Evolutionary conservation across 2,113 vertebrate species (phyloP), one percentile per base, ranked within the genome.

Genomic region (Lophotis ruficrista): DNA sequence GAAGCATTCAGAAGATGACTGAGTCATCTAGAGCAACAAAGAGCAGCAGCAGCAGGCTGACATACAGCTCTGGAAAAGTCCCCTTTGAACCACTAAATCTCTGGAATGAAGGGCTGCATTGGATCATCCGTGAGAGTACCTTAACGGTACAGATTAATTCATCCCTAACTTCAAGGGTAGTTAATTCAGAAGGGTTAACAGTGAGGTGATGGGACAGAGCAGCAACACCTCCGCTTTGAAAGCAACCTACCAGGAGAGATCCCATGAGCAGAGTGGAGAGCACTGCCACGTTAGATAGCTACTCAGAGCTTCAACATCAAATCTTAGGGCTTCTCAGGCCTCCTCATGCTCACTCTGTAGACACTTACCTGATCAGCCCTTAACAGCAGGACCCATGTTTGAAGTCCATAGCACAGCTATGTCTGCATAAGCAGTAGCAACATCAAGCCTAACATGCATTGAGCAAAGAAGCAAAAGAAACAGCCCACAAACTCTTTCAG

Each of bases 391-490:
- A 51, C 31, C 19, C 69, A 72, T 18, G 51, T 81, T 66, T 56
- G 50, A 87, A 88, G 71, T 24, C 50, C 30, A 38, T 1, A 2
- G 24, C 43, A 35, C 51, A 83, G 30, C 35, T 85, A 62, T 0
- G 1, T 41, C 88, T 85, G 54, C n/a, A 82, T 11, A 50, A 90
- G 41, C 66, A 79, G 76, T 22, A 94, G 78, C 61, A 87, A 70
- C 43, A 86, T 65, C 66, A 87, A 37, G 35, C 76, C 47, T 47
- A 81, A 70, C 10, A 72, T 3, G 38, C 15, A 72, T 2, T 28
- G 45, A 61, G 56, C 73, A 94, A 93, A 90, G 62, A 38, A 93
- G 87, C 33, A 85, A 83, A 91, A 82, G 57, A 91, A 94, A 81
- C 51, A 85, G 68, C 57, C 73, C 66, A 83, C 66, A 66, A 80